Evolutionary conservation across 2,797 vertebrate genomes (phyloP).

Genomic region (Euthynnus affinis): DNA sequence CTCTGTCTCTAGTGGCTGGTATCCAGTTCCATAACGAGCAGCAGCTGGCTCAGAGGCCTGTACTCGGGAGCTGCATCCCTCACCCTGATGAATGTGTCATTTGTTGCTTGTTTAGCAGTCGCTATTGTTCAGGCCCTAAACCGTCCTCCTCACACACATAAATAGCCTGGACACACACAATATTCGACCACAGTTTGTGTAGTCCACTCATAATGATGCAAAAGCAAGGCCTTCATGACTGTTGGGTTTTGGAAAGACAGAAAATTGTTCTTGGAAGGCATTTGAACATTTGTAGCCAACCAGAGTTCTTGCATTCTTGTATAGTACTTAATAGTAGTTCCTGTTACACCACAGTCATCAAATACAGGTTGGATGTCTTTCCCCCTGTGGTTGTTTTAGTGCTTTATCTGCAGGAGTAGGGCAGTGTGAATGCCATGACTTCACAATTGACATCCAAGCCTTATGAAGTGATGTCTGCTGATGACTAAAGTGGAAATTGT

Average conservation of each 20-base stretch:
- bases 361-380: slow-evolving; percentile 50
- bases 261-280: slow-evolving; percentile 54
- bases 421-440: slow-evolving; percentile 48
- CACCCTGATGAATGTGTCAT: slow-evolving; percentile 80
- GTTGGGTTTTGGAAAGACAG: slow-evolving; percentile 41
- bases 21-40: slow-evolving; percentile 82
- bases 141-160: slow-evolving; percentile 26
- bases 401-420: slow-evolving; percentile 56
- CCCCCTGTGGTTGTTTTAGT: slow-evolving; percentile 50
- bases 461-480: slow-evolving; percentile 56
- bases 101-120: slow-evolving; percentile 80
- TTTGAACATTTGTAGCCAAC: slow-evolving; percentile 46
- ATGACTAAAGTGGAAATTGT: slow-evolving; percentile 76
- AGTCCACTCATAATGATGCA: slow-evolving; percentile 43
- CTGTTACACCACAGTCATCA: slow-evolving; percentile 66
- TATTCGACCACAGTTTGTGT: slow-evolving; percentile 36
- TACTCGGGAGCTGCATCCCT: slow-evolving; percentile 75
- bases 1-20: slow-evolving; percentile 72
- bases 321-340: slow-evolving; percentile 57
- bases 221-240: slow-evolving; percentile 42
- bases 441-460: slow-evolving; percentile 55
- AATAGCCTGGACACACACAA: slow-evolving; percentile 37
- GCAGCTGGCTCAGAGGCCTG: slow-evolving; percentile 81
- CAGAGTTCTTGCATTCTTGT: slow-evolving; percentile 56
- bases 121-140: slow-evolving; percentile 69